Evolutionary conservation across 2,797 vertebrate genomes (phyloP).

Genomic region (Natrix natrix): DNA sequence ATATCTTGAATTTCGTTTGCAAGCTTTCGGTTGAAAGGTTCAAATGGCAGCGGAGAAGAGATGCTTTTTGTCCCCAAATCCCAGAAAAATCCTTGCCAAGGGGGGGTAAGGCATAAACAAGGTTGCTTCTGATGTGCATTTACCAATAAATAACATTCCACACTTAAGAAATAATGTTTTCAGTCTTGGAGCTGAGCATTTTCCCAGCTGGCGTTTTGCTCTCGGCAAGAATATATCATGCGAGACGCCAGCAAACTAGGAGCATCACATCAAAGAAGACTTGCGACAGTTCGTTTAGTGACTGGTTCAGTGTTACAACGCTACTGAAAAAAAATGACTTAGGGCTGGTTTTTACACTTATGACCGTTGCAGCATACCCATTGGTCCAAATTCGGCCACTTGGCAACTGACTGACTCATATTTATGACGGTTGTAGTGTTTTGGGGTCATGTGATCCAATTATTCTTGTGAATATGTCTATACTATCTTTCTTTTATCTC

Average conservation of each 20-base stretch:
- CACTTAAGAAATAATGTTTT: background rate
- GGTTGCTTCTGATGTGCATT: background rate
- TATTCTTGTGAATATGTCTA: no score
- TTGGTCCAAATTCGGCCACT: no score
- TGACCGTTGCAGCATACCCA: accelerated
- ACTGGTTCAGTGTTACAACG: no score
- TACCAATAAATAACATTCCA: background rate
- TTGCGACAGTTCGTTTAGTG: no score
- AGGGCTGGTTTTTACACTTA: background rate
- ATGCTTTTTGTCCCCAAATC: background rate
- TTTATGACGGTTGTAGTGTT: no score
- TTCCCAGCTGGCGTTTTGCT: no score
- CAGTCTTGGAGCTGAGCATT: background rate
- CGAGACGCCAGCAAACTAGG: no score
- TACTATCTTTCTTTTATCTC: no score
- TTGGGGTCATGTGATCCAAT: background rate
- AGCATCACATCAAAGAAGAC: no score
- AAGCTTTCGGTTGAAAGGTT: background rate
- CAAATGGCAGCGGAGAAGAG: background rate
- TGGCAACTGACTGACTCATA: no score
- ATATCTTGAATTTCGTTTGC: background rate
- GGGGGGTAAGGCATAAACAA: background rate
- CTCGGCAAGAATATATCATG: background rate
- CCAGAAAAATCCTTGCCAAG: background rate
- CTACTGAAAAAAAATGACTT: no score